Evolutionary conservation across 2,797 vertebrate genomes (phyloP).

Genomic region (Phyllotis vaccarum): DNA sequence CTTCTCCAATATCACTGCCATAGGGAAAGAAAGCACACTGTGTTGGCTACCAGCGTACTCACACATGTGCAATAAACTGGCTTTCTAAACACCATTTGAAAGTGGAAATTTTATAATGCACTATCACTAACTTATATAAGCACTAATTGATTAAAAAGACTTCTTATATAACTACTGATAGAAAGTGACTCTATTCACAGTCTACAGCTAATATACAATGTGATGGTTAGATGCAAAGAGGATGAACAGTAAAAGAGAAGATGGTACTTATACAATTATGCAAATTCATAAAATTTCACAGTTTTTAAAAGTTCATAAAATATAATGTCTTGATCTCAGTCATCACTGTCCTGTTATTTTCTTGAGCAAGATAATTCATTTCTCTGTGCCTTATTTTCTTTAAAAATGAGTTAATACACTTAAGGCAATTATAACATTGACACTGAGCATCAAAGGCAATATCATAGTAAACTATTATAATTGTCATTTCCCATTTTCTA

Average conservation of each 20-base stretch:
- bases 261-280: conserved; percentile 42
- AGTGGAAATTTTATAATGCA: conserved; percentile 44
- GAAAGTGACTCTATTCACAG: conserved; percentile 5
- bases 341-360: background rate
- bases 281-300: conserved; percentile 51
- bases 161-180: conserved; percentile 6
- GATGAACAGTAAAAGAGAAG: conserved; percentile 62
- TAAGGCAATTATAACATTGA: conserved; percentile 14
- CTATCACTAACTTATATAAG: conserved; percentile 41
- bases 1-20: background rate
- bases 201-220: background rate
- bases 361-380: background rate
- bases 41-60: background rate
- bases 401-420: background rate
- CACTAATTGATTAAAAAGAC: conserved; percentile 54
- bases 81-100: background rate
- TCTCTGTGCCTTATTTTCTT: conserved; percentile 10
- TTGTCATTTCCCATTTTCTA: conserved; percentile 25
- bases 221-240: conserved; percentile 10
- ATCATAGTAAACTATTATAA: background rate
- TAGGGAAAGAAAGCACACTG: conserved; percentile 10
- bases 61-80: background rate
- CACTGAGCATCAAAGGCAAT: background rate
- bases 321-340: background rate
- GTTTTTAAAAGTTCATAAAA: background rate